Base-by-base conservation (phyloP, 2,888 invertebrate genomes). In the Ptychoptera contaminata region DNA sequence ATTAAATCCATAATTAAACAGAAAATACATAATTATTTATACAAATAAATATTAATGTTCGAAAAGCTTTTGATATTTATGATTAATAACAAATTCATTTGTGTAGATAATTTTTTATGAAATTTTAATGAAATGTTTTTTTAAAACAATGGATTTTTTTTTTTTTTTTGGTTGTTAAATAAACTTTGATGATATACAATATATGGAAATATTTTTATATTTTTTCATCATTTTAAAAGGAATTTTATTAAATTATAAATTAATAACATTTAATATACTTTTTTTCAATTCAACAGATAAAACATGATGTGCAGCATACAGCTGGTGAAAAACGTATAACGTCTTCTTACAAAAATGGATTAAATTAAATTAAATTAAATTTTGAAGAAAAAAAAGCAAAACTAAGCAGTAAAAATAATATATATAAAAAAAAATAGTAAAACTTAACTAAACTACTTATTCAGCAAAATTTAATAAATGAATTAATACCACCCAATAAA, bases 281-380 rank as follows among this genome's bases (percentile, higher is more conserved):
- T 32, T 11, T 32, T 9, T 32, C 6, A 11, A 11, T n/a, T n/a
- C n/a, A 9, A 32, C 42, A 51, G 49, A 48, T 52, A 35, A 67
- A 68, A 38, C 69, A 70, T 46, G 71, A 70, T 46, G 75, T 85
- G 1, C 80, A 85, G 56, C 82, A 84, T 59, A 85, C 85, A 5
- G 81, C 83, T 42, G 84, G 84, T 2, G 85, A 86, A 56, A 86
- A 85, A 58, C 73, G 85, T 52, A 75, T 84, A 49, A 83, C 83
- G 10, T 71, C 73, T 16, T 45, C 49, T 10, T 77, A 71, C 62
- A 68, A 73, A 55, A 62, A 69, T 32, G 50, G 49, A 11, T 31
- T 49, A 16, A 47, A 49, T 37, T 50, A 47, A 49, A 42, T 31
- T 12, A 32, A 5, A n/a, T n/a, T n/a, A n/a, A n/a, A n/a, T n/a